A percentile compares a stretch with the other conserved stretches of the same genome.
Evolutionary conservation across 2,888 invertebrate genomes (phyloP).

Genomic region (Rambutsinella grinnellia): DNA sequence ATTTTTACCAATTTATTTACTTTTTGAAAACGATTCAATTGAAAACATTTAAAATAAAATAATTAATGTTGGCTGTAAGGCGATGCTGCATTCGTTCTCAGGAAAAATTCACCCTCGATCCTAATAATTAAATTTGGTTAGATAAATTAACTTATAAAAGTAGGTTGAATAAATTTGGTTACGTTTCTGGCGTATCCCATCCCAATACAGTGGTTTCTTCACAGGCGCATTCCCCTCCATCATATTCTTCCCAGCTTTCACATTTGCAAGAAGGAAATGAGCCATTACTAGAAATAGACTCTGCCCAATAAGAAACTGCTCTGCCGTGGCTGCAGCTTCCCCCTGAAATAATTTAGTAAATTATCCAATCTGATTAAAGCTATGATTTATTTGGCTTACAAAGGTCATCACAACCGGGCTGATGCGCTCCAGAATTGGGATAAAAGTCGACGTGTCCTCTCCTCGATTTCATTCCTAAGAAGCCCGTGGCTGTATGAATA

Average conservation of each 20-base stretch:
- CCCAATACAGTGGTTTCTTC: conserved; percentile 24
- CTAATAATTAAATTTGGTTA: background rate
- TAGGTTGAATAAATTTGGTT: background rate
- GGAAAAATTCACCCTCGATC: background rate
- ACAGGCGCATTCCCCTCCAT: conserved; percentile 28
- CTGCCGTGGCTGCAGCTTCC: conserved; percentile 57
- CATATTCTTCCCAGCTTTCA: conserved; percentile 50
- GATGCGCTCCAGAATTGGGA: background rate
- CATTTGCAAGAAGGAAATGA: conserved; percentile 57
- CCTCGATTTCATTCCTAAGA: conserved; percentile 73
- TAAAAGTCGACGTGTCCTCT: conserved; percentile 68
- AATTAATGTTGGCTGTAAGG: background rate
- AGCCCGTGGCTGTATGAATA: conserved; percentile 74
- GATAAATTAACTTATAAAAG: background rate
- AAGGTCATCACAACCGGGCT: no score
- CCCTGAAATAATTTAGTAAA: background rate
- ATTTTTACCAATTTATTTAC: no score
- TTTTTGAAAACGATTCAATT: no score
- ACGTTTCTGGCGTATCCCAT: conserved; percentile 23
- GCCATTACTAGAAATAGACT: conserved; percentile 30
- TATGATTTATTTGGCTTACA: no score
- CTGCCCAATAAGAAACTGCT: conserved; percentile 48
- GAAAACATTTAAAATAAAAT: no score
- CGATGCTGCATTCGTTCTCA: background rate
- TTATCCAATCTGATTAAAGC: background rate